Evolutionary conservation across 2,113 vertebrate species (phyloP).

Genomic region (Vulpes lagopus): DNA sequence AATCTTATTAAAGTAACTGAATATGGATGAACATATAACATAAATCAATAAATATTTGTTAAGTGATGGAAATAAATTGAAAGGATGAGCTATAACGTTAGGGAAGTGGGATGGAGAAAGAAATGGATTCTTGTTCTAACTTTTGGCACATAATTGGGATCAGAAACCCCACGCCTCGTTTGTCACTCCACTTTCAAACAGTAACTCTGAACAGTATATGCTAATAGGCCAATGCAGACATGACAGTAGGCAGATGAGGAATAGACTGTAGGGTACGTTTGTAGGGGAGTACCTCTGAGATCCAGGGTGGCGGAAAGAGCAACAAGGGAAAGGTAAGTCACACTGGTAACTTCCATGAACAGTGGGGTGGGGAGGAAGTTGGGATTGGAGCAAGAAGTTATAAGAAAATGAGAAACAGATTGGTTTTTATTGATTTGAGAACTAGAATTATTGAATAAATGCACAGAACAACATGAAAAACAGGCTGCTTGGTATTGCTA

Average conservation of each 20-base stretch:
- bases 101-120: not conserved
- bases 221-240: not conserved
- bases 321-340: not conserved
- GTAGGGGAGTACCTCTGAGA: not conserved
- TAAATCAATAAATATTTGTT: not conserved
- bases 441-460: constrained; percentile 4
- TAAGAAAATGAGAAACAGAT: not conserved
- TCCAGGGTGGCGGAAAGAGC: not conserved
- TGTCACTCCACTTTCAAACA: not conserved
- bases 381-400: not conserved
- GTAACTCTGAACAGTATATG: not conserved
- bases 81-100: not conserved
- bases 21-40: not conserved
- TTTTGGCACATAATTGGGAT: not conserved
- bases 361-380: no score
- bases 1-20: not conserved
- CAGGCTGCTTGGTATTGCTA: not conserved
- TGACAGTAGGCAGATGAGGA: rapidly evolving
- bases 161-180: no score
- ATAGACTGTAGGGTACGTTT: not conserved
- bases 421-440: constrained; percentile 55
- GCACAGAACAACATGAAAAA: not conserved
- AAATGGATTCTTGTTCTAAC: not conserved
- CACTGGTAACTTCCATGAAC: not conserved
- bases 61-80: not conserved